Conservation (phyloP, 2,797 vertebrate species). For the Ctenopoma kingsleyae region DNA sequence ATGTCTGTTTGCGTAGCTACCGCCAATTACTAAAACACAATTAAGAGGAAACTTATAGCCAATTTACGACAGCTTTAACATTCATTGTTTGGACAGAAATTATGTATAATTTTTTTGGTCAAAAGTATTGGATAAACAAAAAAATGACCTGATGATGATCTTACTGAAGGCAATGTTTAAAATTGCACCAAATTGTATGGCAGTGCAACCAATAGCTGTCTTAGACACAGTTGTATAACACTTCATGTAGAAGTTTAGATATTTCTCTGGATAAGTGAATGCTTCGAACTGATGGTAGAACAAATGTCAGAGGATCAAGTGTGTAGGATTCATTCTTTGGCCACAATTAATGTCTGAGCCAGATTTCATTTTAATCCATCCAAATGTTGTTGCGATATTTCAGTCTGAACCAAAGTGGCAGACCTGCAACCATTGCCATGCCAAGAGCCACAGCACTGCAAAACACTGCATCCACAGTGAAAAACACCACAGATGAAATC, state of each 20-base stretch:
- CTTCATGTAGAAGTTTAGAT: too few species aligned
- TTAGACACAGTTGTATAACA: too few species aligned
- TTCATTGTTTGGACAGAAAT: neutral
- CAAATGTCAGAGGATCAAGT: neutral
- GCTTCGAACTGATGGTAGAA: neutral
- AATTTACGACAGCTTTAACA: neutral
- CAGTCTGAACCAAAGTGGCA: neutral
- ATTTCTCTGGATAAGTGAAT: too few species aligned
- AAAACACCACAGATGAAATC: neutral
- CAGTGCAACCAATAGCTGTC: too few species aligned
- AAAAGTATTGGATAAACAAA: too few species aligned
- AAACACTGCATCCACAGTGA: neutral
- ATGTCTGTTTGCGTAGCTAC: neutral
- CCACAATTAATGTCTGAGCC: neutral
- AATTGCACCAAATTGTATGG: too few species aligned
- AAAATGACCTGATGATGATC: too few species aligned
- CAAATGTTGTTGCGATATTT: neutral
- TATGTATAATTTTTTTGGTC: neutral
- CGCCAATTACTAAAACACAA: slow-evolving; percentile 6
- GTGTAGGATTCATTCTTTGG: neutral
- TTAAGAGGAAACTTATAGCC: neutral
- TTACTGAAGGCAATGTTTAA: too few species aligned
- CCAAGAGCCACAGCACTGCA: neutral
- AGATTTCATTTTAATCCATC: neutral
- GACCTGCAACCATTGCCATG: neutral